phyloP scores from a whole-genome alignment of 2,888 invertebrate genomes.

The Octodonta nipae region DNA sequence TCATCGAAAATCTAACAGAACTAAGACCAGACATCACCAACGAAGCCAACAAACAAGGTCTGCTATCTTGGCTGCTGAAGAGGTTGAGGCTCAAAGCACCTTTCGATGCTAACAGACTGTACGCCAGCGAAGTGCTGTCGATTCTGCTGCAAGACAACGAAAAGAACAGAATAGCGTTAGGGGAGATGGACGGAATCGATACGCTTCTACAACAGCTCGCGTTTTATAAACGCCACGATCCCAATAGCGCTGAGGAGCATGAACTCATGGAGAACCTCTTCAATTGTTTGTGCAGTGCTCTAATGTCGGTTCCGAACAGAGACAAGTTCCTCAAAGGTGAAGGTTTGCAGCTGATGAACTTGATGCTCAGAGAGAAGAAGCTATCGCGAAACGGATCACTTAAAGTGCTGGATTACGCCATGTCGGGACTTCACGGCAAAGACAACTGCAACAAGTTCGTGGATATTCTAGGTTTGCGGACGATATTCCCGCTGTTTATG shows the following conservation, averaged over 20 bases:
- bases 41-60: constrained; percentile 80
- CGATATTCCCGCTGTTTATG: constrained; percentile 97
- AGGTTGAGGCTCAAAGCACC: constrained; percentile 76
- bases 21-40: constrained; percentile 69
- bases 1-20: constrained; percentile 89
- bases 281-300: constrained; percentile 83
- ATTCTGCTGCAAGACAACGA: constrained; percentile 85
- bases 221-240: constrained; percentile 89
- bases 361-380: constrained; percentile 96
- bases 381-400: constrained; percentile 89
- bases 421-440: constrained; percentile 82
- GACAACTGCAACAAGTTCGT: constrained; percentile 91
- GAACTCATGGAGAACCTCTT: constrained; percentile 99
- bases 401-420: constrained; percentile 94
- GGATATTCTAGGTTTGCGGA: constrained; percentile 56
- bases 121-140: constrained; percentile 89
- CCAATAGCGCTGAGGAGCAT: constrained; percentile 78
- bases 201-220: constrained; percentile 88
- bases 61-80: constrained; percentile 83
- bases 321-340: constrained; percentile 90
- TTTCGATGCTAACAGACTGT: constrained; percentile 89
- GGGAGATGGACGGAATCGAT: constrained; percentile 93
- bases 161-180: constrained; percentile 52
- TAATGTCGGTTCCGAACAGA: constrained; percentile 78
- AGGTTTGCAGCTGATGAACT: constrained; percentile 96